Percentiles rank a stretch among this genome's conserved stretches.
Evolutionary conservation across 2,113 vertebrate genomes (phyloP).

Genomic region (Barnardius zonarius): DNA sequence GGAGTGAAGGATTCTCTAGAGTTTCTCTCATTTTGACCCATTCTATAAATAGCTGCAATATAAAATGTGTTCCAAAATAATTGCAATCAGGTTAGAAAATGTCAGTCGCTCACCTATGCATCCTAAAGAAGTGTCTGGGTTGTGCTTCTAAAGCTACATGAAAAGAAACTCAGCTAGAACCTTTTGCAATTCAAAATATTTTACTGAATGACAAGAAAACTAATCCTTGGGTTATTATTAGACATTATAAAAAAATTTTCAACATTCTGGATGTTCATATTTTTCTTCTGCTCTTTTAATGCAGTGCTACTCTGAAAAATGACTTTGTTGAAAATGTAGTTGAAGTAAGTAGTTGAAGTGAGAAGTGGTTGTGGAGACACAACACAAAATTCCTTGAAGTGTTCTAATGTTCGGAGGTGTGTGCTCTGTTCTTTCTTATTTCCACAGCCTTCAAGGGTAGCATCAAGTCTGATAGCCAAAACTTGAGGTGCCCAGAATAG

Average conservation of each 20-base stretch:
- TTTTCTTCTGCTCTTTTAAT: slow-evolving; percentile 42
- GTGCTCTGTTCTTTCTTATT: background rate
- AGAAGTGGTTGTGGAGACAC: background rate
- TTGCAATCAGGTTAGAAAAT: slow-evolving; percentile 38
- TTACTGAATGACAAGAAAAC: slow-evolving; percentile 37
- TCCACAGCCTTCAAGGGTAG: background rate
- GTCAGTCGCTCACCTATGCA: background rate
- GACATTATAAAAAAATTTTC: slow-evolving; percentile 31
- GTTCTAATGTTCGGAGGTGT: background rate
- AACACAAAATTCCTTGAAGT: background rate
- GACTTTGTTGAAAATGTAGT: background rate
- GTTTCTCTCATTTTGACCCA: background rate
- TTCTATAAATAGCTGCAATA: background rate
- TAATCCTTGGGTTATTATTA: slow-evolving; percentile 40
- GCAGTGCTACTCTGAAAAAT: slow-evolving; percentile 48
- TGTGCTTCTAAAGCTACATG: background rate
- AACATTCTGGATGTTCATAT: slow-evolving; percentile 3
- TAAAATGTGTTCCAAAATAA: slow-evolving; percentile 16
- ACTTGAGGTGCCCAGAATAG: background rate
- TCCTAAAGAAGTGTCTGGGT: background rate
- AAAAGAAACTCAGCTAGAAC: background rate
- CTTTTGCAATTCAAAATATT: slow-evolving; percentile 51
- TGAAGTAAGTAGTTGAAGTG: background rate
- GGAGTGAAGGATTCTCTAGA: background rate
- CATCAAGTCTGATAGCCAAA: background rate